Conservation (phyloP, 1,140 invertebrate species). For the Pemphigus obesinymphae region DNA sequence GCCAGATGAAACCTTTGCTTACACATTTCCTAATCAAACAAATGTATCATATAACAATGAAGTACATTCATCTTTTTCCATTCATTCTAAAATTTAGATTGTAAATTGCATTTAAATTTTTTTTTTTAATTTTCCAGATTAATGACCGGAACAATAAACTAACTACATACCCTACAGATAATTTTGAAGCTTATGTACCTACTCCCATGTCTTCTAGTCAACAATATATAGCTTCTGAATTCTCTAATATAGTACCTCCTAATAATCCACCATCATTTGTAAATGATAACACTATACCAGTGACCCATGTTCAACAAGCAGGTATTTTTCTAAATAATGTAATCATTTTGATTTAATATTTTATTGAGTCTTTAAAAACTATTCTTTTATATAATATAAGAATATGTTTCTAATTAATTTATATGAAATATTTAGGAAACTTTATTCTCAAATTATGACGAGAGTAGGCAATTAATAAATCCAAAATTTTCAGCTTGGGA, state of each 20-base stretch:
- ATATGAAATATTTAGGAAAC: neutral
- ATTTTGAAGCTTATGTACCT: slow-evolving; percentile 32
- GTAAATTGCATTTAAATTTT: no score
- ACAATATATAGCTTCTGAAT: neutral
- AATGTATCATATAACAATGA: neutral
- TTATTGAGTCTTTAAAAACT: neutral
- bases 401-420: neutral
- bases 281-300: neutral
- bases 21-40: neutral
- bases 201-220: slow-evolving; percentile 36
- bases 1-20: slow-evolving; percentile 24
- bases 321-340: neutral
- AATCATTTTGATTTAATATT: neutral
- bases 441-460: neutral
- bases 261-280: neutral
- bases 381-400: neutral
- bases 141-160: neutral
- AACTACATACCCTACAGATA: neutral
- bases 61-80: neutral
- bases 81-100: neutral
- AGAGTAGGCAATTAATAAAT: neutral
- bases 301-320: neutral
- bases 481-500: slow-evolving; percentile 25
- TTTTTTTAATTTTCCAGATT: neutral
- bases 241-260: neutral